Conservation (phyloP, 1,140 invertebrate species). For the Macrostomum lignano region DNA sequence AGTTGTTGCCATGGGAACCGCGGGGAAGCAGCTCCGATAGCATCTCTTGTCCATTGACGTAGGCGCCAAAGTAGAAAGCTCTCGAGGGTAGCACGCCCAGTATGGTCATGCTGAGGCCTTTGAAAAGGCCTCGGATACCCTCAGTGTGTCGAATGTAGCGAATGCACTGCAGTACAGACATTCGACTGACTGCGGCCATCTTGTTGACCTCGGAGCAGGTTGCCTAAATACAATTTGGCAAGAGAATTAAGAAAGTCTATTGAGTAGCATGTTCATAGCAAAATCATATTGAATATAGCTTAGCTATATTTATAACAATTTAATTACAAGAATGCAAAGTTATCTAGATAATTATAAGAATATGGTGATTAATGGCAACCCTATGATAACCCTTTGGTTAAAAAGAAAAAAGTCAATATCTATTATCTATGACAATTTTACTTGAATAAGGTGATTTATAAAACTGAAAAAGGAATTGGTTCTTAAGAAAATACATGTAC, state of each 20-base stretch:
- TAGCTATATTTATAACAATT: too few species aligned
- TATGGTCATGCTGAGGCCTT: constrained; percentile 81
- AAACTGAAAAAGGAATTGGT: neutral
- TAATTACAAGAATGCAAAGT: too few species aligned
- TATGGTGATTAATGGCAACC: too few species aligned
- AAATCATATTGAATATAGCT: too few species aligned
- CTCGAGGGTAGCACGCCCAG: constrained; percentile 88
- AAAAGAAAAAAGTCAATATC: neutral
- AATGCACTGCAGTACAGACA: too few species aligned
- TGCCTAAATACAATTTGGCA: too few species aligned
- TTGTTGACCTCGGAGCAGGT: too few species aligned
- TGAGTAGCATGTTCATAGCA: too few species aligned
- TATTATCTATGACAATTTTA: neutral
- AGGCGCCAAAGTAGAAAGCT: constrained; percentile 92
- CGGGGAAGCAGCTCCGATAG: constrained; percentile 47
- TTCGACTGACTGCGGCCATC: too few species aligned
- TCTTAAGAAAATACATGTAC: constrained; percentile 1
- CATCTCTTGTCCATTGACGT: constrained; percentile 61
- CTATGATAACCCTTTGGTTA: too few species aligned
- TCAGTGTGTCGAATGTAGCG: constrained; percentile 71
- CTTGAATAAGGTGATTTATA: neutral
- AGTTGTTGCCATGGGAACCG: constrained; percentile 69
- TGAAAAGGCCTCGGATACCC: constrained; percentile 65
- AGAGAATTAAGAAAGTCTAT: too few species aligned
- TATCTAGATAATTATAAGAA: too few species aligned